Conservation (phyloP, 2,888 invertebrate species). For the Drosophila mettleri region DNA sequence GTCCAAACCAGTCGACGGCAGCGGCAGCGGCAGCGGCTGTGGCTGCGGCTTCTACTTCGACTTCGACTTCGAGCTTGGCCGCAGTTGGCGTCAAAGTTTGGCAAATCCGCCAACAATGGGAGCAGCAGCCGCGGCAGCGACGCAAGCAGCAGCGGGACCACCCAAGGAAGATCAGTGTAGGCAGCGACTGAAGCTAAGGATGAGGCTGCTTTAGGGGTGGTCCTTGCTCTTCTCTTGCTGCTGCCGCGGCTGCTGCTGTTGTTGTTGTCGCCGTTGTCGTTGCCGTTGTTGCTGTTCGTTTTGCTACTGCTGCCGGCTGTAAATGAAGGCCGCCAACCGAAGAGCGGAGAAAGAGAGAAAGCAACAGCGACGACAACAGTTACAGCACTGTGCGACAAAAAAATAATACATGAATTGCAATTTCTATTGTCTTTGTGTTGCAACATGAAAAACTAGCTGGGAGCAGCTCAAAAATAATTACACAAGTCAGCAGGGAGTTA, state of each 20-base stretch:
- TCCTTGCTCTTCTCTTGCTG: conserved; percentile 46
- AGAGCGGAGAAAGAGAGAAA: conserved; percentile 8
- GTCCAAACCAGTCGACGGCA: conserved; percentile 32
- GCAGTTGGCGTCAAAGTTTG: conserved; percentile 64
- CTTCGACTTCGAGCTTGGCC: conserved; percentile 20
- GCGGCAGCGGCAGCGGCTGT: too few relatives aligned
- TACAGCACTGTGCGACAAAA: conserved; percentile 62
- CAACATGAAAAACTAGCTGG: conserved; percentile 12
- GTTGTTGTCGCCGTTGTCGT: conserved; percentile 1
- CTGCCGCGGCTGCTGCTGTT: conserved; percentile 4
- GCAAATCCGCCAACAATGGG: conserved; percentile 70
- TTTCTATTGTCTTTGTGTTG: conserved; percentile 3
- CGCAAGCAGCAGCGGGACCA: conserved; percentile 49
- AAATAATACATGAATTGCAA: conserved; percentile 10
- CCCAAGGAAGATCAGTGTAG: conserved; percentile 53
- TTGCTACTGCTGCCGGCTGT: conserved; percentile 59
- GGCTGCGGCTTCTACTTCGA: conserved; percentile 3
- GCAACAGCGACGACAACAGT: conserved; percentile 19
- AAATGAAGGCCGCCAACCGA: conserved; percentile 52
- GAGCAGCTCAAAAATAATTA: conserved; percentile 17
- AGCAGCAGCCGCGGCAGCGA: conserved; percentile 27
- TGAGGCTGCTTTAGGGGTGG: conserved; percentile 75
- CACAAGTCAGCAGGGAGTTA: background rate
- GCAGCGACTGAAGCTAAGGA: conserved; percentile 7
- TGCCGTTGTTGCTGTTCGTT: conserved; percentile 14